Base-by-base conservation (phyloP, 1,140 invertebrate species). In the Diabrotica virgifera region DNA sequence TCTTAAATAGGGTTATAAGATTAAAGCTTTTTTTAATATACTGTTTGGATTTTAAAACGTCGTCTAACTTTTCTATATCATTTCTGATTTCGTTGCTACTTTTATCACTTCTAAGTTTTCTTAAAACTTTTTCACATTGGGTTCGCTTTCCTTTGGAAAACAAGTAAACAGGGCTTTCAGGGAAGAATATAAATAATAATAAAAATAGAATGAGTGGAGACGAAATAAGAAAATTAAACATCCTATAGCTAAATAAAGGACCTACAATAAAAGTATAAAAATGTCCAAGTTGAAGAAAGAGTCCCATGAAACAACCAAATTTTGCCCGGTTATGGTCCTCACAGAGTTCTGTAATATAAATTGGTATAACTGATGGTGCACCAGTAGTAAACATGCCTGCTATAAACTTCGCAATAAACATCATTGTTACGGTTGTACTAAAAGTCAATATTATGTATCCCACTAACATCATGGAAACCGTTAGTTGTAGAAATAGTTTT, bases 221-320 rank as follows among this genome's bases (percentile, higher is more conserved):
- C n/a, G 13, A 13, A 2, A 35, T 12, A 0, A 59, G 6, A 5
- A 59, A n/a, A 11, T 10, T 59, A 0, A 59, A 59, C 12, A 40
- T 6, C 7, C 58, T 40, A 4, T 46, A 13, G 46, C n/a, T 14
- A 13, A 38, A 53, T 24, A 62, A 83, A 8, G 86, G 80, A 2
- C 89, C 89, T 36, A 89, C 74, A 0, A 78, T 55, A 70, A 88
- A 91, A 1, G 82, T 74, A 12, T 64, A 60, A 5, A 75, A 52
- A 14, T 64, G 50, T 36, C 76, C 76, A 0, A 63, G 54, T n/a
- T 61, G 55, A 3, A 65, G 50, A 7, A 66, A 65, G 70, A 90
- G 92, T 0, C 80, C 81, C 36, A 87, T 83, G 64, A 90, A 86
- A 76, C 91, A 92, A 10, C 74, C 72, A 59, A 72, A 63, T 54